These are phyloP conservation scores for Trematomus bernacchii DNA, from an alignment of 2,797 vertebrate genomes.

Conservation along the genomic window DNA sequence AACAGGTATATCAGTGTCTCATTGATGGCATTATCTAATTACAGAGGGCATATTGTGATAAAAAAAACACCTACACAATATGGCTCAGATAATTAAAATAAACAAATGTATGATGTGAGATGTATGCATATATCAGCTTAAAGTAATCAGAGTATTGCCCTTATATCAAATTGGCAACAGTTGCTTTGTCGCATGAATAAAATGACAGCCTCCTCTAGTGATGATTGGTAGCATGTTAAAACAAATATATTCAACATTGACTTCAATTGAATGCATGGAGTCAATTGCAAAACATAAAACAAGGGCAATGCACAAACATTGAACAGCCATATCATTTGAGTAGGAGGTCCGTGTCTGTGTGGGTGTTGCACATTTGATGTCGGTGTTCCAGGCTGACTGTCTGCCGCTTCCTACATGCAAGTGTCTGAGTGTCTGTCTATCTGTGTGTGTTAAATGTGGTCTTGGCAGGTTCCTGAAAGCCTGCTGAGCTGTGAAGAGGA, in stretches of 20 bases:
- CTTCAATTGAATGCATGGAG: slow-evolving; percentile 16
- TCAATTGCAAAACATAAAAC: not conserved
- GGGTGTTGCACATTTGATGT: slow-evolving; percentile 21
- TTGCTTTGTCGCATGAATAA: slow-evolving; percentile 8
- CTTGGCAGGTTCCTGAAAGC: slow-evolving; percentile 68
- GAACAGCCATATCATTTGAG: slow-evolving; percentile 14
- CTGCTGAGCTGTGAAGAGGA: slow-evolving; percentile 75
- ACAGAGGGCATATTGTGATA: slow-evolving; percentile 3
- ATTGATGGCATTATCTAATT: slow-evolving; percentile 28
- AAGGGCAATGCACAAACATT: slow-evolving; percentile 12
- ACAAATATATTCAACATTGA: slow-evolving; percentile 5
- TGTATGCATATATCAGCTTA: slow-evolving; percentile 35
- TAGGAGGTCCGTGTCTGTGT: slow-evolving; percentile 8
- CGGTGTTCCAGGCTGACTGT: slow-evolving; percentile 35
- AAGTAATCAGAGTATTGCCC: slow-evolving; percentile 27
- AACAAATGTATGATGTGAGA: slow-evolving; percentile 35
- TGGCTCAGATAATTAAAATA: slow-evolving; percentile 41
- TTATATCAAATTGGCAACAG: slow-evolving; percentile 37
- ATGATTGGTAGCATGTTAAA: not conserved
- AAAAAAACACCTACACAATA: slow-evolving; percentile 25
- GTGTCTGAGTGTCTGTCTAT: slow-evolving; percentile 42
- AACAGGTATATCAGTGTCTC: not conserved
- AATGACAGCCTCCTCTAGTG: slow-evolving; percentile 14
- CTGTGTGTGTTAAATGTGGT: slow-evolving; percentile 67
- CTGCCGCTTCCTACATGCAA: slow-evolving; percentile 38